These are phyloP conservation scores for Nothoprocta pentlandii DNA, from an alignment of 2,113 vertebrate species.

Conservation along the genomic window DNA sequence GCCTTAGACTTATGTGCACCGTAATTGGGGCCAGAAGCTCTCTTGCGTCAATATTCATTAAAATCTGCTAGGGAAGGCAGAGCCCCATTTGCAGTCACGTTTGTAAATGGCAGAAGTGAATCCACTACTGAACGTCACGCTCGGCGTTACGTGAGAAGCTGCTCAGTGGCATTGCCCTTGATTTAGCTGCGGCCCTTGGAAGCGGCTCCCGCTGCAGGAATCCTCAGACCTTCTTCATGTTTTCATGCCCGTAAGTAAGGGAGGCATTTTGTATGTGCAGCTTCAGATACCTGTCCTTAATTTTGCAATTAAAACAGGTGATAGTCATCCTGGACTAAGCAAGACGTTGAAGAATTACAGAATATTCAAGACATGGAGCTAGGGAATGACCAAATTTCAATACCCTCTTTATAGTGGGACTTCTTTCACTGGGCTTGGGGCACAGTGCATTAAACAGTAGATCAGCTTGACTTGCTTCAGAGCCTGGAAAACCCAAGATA, in stretches of 20 bases:
- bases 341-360: neutral
- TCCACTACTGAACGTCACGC: conserved; percentile 51
- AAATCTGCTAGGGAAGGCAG: conserved; percentile 38
- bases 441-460: neutral
- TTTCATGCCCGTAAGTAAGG: neutral
- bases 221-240: neutral
- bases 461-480: neutral
- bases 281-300: neutral
- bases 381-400: neutral
- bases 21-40: conserved; percentile 27
- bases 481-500: neutral
- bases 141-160: neutral
- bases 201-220: neutral
- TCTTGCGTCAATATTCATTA: conserved; percentile 50
- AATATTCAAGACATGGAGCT: neutral
- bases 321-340: neutral
- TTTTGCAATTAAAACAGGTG: conserved; percentile 22
- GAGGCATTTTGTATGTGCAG: neutral
- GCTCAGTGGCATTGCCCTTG: conserved; percentile 28
- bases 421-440: neutral
- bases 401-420: neutral
- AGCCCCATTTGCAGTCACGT: conserved; percentile 32
- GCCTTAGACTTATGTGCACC: conserved; percentile 40
- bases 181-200: conserved; percentile 24
- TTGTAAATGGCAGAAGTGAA: conserved; percentile 47